These are phyloP conservation scores for Apodemia duryi DNA, from an alignment of 2,888 invertebrate genomes.

Conservation along the genomic window DNA sequence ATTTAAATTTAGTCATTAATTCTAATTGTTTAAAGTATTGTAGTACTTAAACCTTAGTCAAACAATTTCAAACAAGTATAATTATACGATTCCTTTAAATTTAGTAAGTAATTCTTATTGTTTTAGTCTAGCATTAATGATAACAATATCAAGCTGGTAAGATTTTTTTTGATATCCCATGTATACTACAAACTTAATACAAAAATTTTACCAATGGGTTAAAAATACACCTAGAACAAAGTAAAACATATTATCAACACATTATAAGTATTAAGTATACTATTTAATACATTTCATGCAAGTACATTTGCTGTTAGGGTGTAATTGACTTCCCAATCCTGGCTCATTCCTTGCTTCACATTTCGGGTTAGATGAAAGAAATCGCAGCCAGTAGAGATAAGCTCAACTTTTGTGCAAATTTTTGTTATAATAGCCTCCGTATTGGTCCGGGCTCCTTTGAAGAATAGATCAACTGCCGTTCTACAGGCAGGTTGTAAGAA, in stretches of 20 bases:
- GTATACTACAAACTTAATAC: not conserved
- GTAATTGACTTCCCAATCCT: too few species aligned
- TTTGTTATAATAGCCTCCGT: too few species aligned
- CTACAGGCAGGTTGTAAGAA: too few species aligned
- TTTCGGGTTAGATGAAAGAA: too few species aligned
- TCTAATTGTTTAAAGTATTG: too few species aligned
- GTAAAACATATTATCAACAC: constrained; percentile 32
- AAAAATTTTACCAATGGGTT: constrained; percentile 42
- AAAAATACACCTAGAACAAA: constrained; percentile 76
- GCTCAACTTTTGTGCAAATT: too few species aligned
- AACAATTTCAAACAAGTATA: not conserved
- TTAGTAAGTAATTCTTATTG: not conserved
- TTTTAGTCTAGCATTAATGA: not conserved
- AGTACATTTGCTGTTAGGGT: not conserved
- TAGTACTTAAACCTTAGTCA: too few species aligned
- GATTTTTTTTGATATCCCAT: not conserved
- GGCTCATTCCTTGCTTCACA: too few species aligned
- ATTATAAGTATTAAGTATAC: not conserved
- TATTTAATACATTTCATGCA: not conserved
- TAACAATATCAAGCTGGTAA: not conserved
- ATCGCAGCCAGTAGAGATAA: too few species aligned
- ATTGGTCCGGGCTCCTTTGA: too few species aligned
- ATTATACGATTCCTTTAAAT: not conserved
- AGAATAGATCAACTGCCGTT: too few species aligned
- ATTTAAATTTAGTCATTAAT: too few species aligned